phyloP scores from a whole-genome alignment of 2,113 vertebrate genomes.

The Cromileptes altivelis region DNA sequence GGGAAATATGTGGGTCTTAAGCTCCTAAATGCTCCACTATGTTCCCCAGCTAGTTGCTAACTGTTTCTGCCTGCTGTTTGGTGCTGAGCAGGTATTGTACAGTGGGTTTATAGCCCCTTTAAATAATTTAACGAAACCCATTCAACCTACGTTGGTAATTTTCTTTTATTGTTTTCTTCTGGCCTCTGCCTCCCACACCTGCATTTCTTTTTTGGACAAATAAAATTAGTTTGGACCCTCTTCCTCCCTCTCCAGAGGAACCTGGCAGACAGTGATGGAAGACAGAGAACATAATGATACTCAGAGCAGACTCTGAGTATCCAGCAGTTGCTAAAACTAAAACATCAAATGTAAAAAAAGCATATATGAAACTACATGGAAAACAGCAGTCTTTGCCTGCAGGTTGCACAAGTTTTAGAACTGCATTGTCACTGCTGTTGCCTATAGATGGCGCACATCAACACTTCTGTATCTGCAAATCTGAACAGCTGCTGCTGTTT shows the following conservation, averaged over 20 bases:
- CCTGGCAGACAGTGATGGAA: constrained; percentile 37
- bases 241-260: constrained; percentile 30
- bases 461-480: constrained; percentile 11
- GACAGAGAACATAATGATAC: constrained; percentile 16
- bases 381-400: neutral
- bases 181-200: neutral
- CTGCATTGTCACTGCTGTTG: neutral
- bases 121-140: too few relatives aligned
- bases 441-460: constrained; percentile 27
- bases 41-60: neutral
- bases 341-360: neutral
- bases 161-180: constrained; percentile 17
- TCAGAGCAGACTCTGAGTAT: neutral
- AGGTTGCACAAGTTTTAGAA: neutral
- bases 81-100: neutral
- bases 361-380: neutral
- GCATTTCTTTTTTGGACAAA: constrained; percentile 20
- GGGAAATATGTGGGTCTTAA: constrained; percentile 16
- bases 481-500: constrained; percentile 53
- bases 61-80: neutral
- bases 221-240: constrained; percentile 21
- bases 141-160: neutral
- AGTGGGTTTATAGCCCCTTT: neutral
- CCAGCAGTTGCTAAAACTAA: neutral
- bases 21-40: neutral